Evolutionary conservation across 2,113 vertebrate genomes (phyloP).

Genomic region (Hyaena hyaena): DNA sequence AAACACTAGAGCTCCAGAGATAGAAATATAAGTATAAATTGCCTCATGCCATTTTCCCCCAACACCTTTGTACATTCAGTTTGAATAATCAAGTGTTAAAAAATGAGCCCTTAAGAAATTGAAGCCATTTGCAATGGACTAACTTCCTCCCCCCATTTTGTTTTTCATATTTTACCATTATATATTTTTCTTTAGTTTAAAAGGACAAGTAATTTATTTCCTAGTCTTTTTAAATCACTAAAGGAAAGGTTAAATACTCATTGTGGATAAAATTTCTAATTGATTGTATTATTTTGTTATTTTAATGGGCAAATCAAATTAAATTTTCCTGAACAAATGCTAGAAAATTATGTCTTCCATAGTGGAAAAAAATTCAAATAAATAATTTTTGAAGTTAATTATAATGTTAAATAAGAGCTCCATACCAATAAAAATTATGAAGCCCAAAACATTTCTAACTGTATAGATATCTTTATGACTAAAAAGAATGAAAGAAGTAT

Average conservation of each 20-base stretch:
- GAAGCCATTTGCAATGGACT: not conserved
- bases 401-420: constrained; percentile 43
- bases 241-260: not conserved
- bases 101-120: not conserved
- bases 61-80: not conserved
- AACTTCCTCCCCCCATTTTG: not conserved
- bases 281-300: not conserved
- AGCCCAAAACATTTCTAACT: not conserved
- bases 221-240: not conserved
- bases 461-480: constrained; percentile 58
- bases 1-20: not conserved
- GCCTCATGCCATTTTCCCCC: not conserved
- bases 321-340: not conserved
- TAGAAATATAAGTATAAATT: not conserved
- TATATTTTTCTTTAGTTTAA: not conserved
- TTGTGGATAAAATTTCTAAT: not conserved
- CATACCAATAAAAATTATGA: not conserved
- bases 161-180: not conserved
- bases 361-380: not conserved
- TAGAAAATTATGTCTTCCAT: fast-evolving
- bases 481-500: constrained; percentile 51
- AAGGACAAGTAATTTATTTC: not conserved
- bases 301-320: constrained; percentile 7
- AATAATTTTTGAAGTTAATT: constrained; percentile 29
- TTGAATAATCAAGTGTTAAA: not conserved